These are phyloP conservation scores for Phalanger gymnotis DNA, from an alignment of 2,797 vertebrate genomes.

Conservation along the genomic window DNA sequence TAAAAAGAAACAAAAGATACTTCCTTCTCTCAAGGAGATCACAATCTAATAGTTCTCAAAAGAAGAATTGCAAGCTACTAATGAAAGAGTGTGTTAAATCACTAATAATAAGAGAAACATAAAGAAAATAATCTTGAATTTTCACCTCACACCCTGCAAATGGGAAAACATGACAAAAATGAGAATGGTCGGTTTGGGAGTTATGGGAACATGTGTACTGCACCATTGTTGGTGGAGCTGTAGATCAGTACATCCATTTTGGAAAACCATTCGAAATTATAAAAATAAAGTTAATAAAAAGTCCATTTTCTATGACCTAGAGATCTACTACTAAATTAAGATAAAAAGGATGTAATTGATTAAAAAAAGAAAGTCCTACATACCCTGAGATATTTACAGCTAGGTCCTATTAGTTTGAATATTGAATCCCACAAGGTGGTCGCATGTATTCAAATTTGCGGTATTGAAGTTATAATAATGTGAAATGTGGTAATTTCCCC, in stretches of 20 bases:
- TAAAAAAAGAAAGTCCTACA: not conserved
- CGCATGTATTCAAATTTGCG: not conserved
- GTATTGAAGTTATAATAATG: not conserved
- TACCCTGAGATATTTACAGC: not conserved
- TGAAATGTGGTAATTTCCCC: not conserved
- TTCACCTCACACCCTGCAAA: not conserved
- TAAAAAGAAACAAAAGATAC: too few species aligned
- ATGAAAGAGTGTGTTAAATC: too few species aligned
- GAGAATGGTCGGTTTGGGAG: not conserved
- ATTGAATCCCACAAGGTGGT: not conserved
- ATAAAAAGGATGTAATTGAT: not conserved
- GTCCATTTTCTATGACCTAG: not conserved
- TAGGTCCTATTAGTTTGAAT: not conserved
- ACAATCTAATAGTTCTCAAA: too few species aligned
- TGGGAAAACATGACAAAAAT: not conserved
- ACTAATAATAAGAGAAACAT: not conserved
- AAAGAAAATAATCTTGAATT: not conserved
- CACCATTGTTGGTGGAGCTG: not conserved
- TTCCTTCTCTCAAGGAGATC: too few species aligned
- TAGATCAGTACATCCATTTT: not conserved
- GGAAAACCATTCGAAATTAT: not conserved
- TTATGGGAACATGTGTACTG: too few species aligned
- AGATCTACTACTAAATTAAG: not conserved
- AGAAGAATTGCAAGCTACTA: too few species aligned
- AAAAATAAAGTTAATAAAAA: not conserved